Conservation (phyloP, 2,797 vertebrate genomes). For the Spondyliosoma cantharus region DNA sequence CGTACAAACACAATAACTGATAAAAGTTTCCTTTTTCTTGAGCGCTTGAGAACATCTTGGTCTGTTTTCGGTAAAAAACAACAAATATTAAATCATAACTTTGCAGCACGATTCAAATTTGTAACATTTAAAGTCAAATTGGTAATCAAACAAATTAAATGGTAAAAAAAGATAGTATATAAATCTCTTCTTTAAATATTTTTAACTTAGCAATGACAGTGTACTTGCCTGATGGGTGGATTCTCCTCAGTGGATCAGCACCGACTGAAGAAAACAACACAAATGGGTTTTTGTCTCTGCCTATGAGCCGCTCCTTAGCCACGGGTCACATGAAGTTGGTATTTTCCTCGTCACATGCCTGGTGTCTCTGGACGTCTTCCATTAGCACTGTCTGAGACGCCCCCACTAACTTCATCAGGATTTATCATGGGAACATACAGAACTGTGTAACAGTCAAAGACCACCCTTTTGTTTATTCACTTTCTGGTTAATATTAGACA, state of each 20-base stretch:
- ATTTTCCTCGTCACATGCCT: constrained; percentile 84
- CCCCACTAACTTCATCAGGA: constrained; percentile 58
- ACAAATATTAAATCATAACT: constrained; percentile 7
- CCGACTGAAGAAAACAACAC: constrained; percentile 69
- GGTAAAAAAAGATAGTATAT: not conserved
- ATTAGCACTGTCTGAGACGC: constrained; percentile 56
- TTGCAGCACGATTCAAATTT: not conserved
- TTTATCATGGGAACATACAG: constrained; percentile 38
- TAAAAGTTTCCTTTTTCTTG: not conserved
- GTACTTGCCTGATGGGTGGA: constrained; percentile 71
- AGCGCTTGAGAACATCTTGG: not conserved
- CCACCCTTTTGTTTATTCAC: constrained; percentile 33
- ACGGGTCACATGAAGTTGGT: constrained; percentile 86
- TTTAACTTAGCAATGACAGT: constrained; percentile 8
- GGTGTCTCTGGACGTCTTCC: constrained; percentile 61
- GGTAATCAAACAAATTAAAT: not conserved
- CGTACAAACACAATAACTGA: not conserved
- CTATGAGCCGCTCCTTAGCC: constrained; percentile 72
- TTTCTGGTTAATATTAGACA: constrained; percentile 4
- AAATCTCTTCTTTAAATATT: not conserved
- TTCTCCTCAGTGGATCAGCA: constrained; percentile 40
- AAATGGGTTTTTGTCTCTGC: constrained; percentile 80
- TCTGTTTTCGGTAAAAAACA: not conserved
- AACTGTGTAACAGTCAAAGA: constrained; percentile 30
- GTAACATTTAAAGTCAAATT: not conserved